Base-by-base conservation (phyloP, 1,140 invertebrate genomes). In the Drosophila subobscura region DNA sequence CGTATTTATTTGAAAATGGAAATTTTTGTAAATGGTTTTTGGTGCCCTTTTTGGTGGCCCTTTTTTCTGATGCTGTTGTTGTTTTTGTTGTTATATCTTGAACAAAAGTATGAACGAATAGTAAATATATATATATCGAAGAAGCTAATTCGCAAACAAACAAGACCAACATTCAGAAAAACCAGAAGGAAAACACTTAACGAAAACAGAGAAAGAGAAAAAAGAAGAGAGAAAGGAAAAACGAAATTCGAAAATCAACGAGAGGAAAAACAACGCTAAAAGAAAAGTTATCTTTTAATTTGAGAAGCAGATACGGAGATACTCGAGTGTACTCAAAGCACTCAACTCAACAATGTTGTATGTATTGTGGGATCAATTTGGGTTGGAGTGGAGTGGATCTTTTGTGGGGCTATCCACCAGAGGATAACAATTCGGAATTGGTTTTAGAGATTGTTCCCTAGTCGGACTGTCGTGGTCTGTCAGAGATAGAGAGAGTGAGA, bases 41-140 rank as follows among this genome's bases (percentile, higher is more conserved):
- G 55, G 59, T 72, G 81, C 83, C 78, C 78, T 74, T 37, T 37
- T 37, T 10, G 33, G 10, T 12, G 12, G 10, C 33, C 33, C 10
- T 37, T 37, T 33, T 20, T 86, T 71, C 74, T 77, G 57, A 77
- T 77, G 61, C 63, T 86, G 83, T 86, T 86, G 83, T 86, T 86
- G 83, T 86, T 86, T 88, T 86, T 86, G 83, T 86, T 88, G 83
- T 86, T 88, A 86, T 86, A 85, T 80, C 55, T 54, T 58, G 51
- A 86, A 86, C 74, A 63, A 40, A 81, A 77, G 71, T 29, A 29
- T 81, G 40, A 49, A 76, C 61, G 61, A 47, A 59, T 67, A 77
- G 63, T 65, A 60, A 80, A 83, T 60, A 74, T 77, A 57, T 77
- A 57, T 68, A 46, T 63, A 65, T 68, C 66, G 52, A 79, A 83